Percentiles rank a stretch among this genome's conserved stretches.
Conservation (phyloP, 1,140 invertebrate species). For the Holotrichia oblita region DNA sequence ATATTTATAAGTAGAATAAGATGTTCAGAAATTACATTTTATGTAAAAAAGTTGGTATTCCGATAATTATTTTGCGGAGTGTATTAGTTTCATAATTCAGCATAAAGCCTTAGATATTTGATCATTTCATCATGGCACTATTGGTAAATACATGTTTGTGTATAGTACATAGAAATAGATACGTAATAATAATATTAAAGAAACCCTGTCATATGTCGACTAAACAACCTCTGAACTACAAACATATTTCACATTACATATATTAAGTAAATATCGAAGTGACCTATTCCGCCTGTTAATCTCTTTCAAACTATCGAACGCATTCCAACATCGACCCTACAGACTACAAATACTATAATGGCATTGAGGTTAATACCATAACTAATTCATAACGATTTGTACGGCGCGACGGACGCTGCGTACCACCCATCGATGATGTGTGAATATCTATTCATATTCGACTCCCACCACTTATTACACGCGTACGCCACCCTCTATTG, state of each 20-base stretch:
- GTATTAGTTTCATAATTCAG: too few species aligned
- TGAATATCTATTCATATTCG: conserved; percentile 30
- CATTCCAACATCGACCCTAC: not conserved
- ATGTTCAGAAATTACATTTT: too few species aligned
- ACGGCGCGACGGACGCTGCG: not conserved
- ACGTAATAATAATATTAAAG: too few species aligned
- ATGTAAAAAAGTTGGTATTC: too few species aligned
- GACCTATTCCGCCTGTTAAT: not conserved
- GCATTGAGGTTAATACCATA: not conserved
- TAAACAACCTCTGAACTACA: not conserved
- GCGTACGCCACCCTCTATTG: conserved; percentile 26
- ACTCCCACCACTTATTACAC: conserved; percentile 26
- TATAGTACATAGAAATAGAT: too few species aligned
- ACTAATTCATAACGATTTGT: conserved; percentile 27
- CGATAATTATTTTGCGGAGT: too few species aligned
- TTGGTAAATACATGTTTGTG: too few species aligned
- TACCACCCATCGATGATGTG: conserved; percentile 25
- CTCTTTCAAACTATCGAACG: not conserved
- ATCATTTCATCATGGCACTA: too few species aligned
- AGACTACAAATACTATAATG: not conserved
- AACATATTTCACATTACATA: not conserved
- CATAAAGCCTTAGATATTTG: too few species aligned
- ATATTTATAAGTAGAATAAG: too few species aligned
- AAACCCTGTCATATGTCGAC: not conserved
- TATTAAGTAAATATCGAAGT: not conserved